These are phyloP conservation scores for Epinephelus malabaricus DNA, from an alignment of 2,797 vertebrate genomes.

Conservation along the genomic window DNA sequence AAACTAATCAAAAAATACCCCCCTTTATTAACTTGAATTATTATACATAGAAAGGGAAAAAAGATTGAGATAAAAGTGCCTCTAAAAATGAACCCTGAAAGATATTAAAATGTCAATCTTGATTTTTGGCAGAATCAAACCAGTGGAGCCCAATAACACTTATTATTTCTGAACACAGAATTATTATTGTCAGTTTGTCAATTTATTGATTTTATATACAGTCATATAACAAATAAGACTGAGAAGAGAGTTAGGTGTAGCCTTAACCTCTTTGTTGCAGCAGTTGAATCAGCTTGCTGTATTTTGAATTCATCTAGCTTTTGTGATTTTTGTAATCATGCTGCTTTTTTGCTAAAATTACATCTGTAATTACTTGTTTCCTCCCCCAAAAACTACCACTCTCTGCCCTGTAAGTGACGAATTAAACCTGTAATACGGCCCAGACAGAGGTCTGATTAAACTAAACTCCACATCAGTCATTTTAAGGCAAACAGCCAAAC, in stretches of 20 bases:
- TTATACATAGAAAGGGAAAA: background rate
- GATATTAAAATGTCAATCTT: background rate
- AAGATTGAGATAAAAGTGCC: fast-evolving
- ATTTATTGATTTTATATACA: background rate
- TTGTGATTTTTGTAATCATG: background rate
- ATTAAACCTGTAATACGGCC: background rate
- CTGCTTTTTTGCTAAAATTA: slow-evolving; percentile 2
- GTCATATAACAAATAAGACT: background rate
- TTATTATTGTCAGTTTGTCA: background rate
- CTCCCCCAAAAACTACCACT: background rate
- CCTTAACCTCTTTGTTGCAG: background rate
- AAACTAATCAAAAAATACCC: background rate
- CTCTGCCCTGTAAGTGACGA: background rate
- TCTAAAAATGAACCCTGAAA: background rate
- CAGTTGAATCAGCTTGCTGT: background rate
- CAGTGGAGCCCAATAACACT: background rate
- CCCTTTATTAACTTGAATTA: background rate
- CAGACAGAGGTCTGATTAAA: background rate
- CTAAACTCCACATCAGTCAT: background rate
- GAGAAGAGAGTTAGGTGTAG: background rate
- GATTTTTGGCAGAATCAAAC: background rate
- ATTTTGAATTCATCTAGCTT: background rate
- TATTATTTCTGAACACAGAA: background rate
- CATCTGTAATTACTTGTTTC: background rate
- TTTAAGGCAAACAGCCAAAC: background rate